Conservation (phyloP, 2,113 vertebrate genomes). For the Trachemys scripta region DNA sequence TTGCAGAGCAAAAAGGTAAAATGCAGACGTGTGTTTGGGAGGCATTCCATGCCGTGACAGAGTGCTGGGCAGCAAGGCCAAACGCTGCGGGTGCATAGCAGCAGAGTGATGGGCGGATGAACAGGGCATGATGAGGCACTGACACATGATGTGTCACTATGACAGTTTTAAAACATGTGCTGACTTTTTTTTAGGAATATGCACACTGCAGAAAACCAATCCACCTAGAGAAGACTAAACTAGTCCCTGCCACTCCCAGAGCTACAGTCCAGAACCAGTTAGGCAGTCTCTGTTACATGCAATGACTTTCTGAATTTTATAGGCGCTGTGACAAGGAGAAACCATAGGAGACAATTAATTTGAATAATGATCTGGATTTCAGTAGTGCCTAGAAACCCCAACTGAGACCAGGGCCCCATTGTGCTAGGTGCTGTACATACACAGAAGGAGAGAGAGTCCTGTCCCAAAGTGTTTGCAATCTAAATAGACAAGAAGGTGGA, state of each 20-base stretch:
- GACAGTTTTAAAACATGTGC: rapidly evolving
- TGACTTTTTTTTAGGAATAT: not conserved
- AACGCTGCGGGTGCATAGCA: not conserved
- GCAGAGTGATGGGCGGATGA: not conserved
- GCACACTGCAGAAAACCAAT: not conserved
- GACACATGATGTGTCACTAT: not conserved
- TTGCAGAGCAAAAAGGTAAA: not conserved
- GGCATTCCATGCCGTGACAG: rapidly evolving
- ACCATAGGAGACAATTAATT: rapidly evolving
- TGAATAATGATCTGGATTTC: not conserved
- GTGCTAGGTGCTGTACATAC: not conserved
- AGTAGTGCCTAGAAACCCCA: not conserved
- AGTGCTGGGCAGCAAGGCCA: not conserved
- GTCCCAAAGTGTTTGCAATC: rapidly evolving
- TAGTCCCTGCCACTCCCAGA: rapidly evolving
- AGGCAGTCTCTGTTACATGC: not conserved
- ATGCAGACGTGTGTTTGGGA: not conserved
- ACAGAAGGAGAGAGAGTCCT: rapidly evolving
- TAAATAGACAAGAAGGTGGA: rapidly evolving
- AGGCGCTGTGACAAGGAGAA: not conserved
- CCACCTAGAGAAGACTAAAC: not conserved
- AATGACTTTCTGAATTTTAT: not conserved
- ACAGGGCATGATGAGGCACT: not conserved
- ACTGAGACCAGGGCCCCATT: rapidly evolving
- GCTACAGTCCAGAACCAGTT: not conserved